These are phyloP conservation scores for Drosophila paucipuncta DNA, from an alignment of 2,888 invertebrate genomes.

Conservation along the genomic window DNA sequence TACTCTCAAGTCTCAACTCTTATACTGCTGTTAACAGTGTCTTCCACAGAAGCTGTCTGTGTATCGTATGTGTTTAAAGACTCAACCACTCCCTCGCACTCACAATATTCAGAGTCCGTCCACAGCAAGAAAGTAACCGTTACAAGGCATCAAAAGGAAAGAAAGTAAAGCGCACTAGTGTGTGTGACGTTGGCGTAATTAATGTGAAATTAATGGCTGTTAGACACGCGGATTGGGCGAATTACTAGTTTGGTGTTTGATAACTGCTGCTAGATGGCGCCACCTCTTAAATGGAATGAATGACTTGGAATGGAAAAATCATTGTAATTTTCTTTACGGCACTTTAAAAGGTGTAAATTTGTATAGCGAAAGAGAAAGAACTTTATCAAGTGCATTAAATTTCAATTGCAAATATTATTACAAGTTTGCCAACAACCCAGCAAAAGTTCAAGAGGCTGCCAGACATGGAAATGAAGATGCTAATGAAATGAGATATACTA, in stretches of 20 bases:
- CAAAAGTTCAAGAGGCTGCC: constrained; percentile 74
- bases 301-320: background rate
- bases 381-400: constrained; percentile 63
- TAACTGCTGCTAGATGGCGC: constrained; percentile 49
- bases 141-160: constrained; percentile 18
- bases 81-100: background rate
- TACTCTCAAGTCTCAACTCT: background rate
- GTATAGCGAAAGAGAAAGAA: constrained; percentile 2
- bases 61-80: background rate
- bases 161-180: constrained; percentile 54
- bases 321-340: constrained; percentile 20
- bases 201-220: constrained; percentile 71
- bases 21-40: background rate
- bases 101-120: background rate
- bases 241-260: constrained; percentile 15
- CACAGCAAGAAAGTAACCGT: background rate
- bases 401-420: constrained; percentile 61
- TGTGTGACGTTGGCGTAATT: constrained; percentile 65
- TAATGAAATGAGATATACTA: constrained; percentile 51
- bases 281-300: constrained; percentile 16
- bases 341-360: constrained; percentile 36
- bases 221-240: constrained; percentile 60
- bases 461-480: constrained; percentile 75
- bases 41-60: background rate
- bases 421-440: constrained; percentile 53